Evolutionary conservation across 2,113 vertebrate species (phyloP).

Genomic region (Xiphophorus maculatus): DNA sequence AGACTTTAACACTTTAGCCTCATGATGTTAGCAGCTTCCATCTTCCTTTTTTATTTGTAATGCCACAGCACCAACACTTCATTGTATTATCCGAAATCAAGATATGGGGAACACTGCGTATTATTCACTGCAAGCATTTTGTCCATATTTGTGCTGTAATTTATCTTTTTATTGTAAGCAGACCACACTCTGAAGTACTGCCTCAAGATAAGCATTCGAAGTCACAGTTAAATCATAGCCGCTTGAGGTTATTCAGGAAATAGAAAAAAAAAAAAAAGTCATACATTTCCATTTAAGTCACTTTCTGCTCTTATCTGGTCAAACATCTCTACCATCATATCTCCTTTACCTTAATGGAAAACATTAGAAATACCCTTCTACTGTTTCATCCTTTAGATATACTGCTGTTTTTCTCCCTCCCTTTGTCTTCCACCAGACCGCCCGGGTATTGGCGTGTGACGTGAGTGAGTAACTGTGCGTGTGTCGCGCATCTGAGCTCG

Average conservation of each 20-base stretch:
- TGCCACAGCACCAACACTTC: constrained; percentile 6
- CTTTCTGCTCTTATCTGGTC: constrained; percentile 64
- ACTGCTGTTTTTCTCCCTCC: constrained; percentile 44
- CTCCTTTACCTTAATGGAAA: constrained; percentile 70
- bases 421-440: constrained; percentile 46
- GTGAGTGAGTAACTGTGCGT: constrained; percentile 32
- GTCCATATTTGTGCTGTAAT: constrained; percentile 1
- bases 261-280: neutral
- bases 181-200: constrained; percentile 10
- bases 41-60: constrained; percentile 17
- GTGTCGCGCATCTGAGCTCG: constrained; percentile 43
- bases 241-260: constrained; percentile 42
- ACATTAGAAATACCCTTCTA: constrained; percentile 68
- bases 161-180: constrained; percentile 16
- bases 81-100: constrained; percentile 8
- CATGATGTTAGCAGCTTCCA: constrained; percentile 11
- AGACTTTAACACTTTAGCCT: constrained; percentile 30
- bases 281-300: constrained; percentile 63
- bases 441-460: constrained; percentile 42
- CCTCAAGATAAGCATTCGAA: constrained; percentile 36
- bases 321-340: constrained; percentile 60
- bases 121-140: neutral
- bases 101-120: neutral
- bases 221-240: constrained; percentile 49
- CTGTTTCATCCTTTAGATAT: constrained; percentile 61